Evolutionary conservation across 2,797 vertebrate species (phyloP).

Genomic region (Argyrosomus regius): DNA sequence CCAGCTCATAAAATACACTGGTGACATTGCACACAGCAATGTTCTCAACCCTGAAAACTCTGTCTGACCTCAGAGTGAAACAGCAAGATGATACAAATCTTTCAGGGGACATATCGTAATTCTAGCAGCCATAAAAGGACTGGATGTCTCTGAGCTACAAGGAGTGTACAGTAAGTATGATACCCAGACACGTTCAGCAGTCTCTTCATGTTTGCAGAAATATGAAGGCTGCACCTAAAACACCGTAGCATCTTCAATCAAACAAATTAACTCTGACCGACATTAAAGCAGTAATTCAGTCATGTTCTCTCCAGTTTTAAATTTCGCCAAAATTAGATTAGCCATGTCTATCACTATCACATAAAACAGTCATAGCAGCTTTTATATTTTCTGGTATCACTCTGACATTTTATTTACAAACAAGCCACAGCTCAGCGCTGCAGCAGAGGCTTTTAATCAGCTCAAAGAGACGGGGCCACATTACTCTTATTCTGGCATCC

Average conservation of each 20-base stretch:
- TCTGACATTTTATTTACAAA: constrained; percentile 48
- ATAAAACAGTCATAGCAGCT: neutral
- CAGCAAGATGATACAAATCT: constrained; percentile 35
- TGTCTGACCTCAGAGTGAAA: constrained; percentile 38
- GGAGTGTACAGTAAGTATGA: constrained; percentile 9
- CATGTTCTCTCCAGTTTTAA: neutral
- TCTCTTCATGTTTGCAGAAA: constrained; percentile 21
- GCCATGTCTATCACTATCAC: neutral
- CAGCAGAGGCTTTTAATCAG: constrained; percentile 59
- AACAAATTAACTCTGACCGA: constrained; percentile 6
- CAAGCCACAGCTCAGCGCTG: neutral
- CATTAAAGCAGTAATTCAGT: neutral
- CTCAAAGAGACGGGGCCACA: constrained; percentile 48
- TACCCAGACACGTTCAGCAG: constrained; percentile 25
- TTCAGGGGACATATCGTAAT: constrained; percentile 29
- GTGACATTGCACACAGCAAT: constrained; percentile 31
- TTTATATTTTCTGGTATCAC: constrained; percentile 27
- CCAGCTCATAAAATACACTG: constrained; percentile 36
- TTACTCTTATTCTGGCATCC: constrained; percentile 63
- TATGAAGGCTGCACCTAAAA: constrained; percentile 14
- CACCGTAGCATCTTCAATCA: constrained; percentile 8
- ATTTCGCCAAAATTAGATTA: constrained; percentile 10
- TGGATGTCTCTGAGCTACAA: constrained; percentile 19
- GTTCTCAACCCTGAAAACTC: constrained; percentile 43
- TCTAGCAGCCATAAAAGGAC: constrained; percentile 30